Conservation (phyloP, 2,797 vertebrate species). For the Varecia variegata region DNA sequence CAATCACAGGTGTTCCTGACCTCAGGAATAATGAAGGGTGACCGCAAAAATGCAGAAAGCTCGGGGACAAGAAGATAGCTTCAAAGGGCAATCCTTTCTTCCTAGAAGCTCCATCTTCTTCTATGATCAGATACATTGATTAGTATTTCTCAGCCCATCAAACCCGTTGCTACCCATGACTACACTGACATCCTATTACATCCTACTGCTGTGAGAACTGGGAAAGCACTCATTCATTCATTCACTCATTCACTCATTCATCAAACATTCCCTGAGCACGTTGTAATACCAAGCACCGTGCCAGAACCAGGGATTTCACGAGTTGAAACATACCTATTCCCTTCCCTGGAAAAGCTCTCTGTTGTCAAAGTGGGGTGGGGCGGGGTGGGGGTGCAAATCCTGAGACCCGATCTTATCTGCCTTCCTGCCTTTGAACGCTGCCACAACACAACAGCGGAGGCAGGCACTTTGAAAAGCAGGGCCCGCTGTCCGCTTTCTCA, state of each 20-base stretch:
- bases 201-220: not conserved
- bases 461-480: slow-evolving; percentile 1
- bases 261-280: not conserved
- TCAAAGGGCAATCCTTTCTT: not conserved
- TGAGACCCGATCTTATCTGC: slow-evolving; percentile 19
- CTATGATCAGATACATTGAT: not conserved
- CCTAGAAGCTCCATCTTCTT: not conserved
- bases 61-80: not conserved
- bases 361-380: not conserved
- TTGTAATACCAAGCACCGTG: not conserved
- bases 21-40: not conserved
- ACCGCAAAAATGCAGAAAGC: not conserved
- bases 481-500: not conserved
- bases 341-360: not conserved
- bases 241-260: not conserved
- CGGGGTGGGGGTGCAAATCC: not conserved
- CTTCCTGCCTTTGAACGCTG: slow-evolving; percentile 65
- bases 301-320: not conserved
- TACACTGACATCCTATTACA: not conserved
- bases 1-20: not conserved
- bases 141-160: not conserved
- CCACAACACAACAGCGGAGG: not conserved
- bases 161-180: not conserved
- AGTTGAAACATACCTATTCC: not conserved
- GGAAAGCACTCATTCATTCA: not conserved